Evolutionary conservation across 2,797 vertebrate species (phyloP), one percentile per base, ranked within the genome.

Genomic region (Xerus rutilus): DNA sequence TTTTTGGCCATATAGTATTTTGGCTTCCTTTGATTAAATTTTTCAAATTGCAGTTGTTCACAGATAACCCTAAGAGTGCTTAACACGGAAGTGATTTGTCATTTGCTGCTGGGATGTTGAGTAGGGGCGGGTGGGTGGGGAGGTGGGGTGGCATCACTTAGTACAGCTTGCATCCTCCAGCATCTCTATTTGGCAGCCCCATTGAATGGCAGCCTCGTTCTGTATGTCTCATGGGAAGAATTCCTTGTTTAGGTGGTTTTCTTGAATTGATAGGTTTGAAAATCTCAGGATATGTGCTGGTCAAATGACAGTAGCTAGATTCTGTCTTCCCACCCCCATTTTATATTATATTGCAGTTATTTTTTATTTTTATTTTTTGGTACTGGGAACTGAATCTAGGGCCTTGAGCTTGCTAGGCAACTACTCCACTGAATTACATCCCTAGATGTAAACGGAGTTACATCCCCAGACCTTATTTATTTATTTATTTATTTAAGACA

Each of bases 161-260:
- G 30, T 14, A 49, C 93, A 82, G 69, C 59, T 86, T 78, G 47
- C 45, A 28, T 20, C 20, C 62, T 45, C 64, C 74, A 83, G 43
- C 84, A 76, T 25, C 73, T 52, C 54, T 79, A 79, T 57, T 85
- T 90, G 86, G 54, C 74, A 96, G 43, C 57, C 57, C 30, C 21
- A 5, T 59, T 93, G 86, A 65, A 28, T 83, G 86, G 52, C 65
- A 84, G 18, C 30, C 57, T 39, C 77, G 30, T 84, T 89, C 43
- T 93, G 59, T 91, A 0, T 39, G 86, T 92, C 78, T 96, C 69
- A 43, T 74, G 74, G 73, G 84, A 93, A 86, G 43, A 86, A 70
- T 74, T 94, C 78, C 94, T 87, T 94, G 84, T 83, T 91, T 67
- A 65, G 20, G 15, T 92, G 28, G 28, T 86, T 97, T 95, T 97